Base-by-base conservation (phyloP, 2,113 vertebrate species). In the rat (Rattus norvegicus) region DNA sequence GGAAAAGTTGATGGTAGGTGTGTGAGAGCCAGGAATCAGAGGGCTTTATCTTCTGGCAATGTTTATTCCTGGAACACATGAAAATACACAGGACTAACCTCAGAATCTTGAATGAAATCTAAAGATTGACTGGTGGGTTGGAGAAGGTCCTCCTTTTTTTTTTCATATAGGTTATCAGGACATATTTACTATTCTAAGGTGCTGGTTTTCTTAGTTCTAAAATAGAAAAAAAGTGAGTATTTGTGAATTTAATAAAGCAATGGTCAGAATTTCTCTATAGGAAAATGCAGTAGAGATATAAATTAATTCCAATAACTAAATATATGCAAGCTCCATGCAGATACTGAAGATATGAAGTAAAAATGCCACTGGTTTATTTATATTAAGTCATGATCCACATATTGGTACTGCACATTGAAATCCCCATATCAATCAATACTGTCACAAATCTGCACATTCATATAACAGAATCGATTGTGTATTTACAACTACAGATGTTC, bases 21-120 rank as follows among this genome's bases (percentile, higher is more conserved):
- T 95, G 56, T 95, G 88, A 96, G 59, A 59, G 67, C 49, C 79
- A 88, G 90, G 90, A 94, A 93, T 94, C 88, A 84, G 86, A 80
- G 30, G 65, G 70, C 79, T 95, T 96, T 90, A 47, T 96, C 91
- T 92, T 95, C 95, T 96, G 90, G 80, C 96, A 85, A 65, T 1
- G 17, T 70, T 39, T 94, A 90, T 95, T 96, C 84, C 90, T 93
- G 80, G 90, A 97, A 95, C 39, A 86, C 85, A 77, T 93, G 96
- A 95, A 97, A 96, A 90, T 76, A 52, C 65, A 79, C 84, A 94
- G 63, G 22, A 61, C 80, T 96, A 94, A 95, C 93, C 91, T 90
- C 69, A 92, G 88, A 94, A 65, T 96, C 65, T 17, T 90, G 75
- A 63, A 83, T 72, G n/a, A 86, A 33, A 80, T 75, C 80, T 70